These are phyloP conservation scores for Ptychodera flava DNA, from an alignment of 35 echinoderm and acorn worm species.

Conservation along the genomic window DNA sequence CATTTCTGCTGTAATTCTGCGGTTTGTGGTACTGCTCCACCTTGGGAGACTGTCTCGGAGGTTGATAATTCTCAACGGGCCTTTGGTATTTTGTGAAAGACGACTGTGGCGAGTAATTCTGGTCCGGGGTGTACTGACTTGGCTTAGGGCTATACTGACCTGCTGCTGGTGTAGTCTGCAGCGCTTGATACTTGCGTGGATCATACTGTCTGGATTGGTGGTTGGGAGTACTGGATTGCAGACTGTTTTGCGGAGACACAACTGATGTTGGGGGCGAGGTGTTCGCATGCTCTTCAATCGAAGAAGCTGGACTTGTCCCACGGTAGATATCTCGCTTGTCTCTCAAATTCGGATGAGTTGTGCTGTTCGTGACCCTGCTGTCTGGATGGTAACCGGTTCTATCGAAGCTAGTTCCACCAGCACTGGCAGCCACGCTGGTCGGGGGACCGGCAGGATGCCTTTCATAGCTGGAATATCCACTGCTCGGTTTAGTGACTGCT, in stretches of 20 bases:
- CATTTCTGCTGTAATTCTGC: background rate
- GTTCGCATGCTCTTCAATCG: background rate
- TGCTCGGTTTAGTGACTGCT: background rate
- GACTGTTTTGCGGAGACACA: background rate
- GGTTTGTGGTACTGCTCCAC: background rate
- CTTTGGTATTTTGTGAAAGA: background rate
- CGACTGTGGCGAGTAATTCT: background rate
- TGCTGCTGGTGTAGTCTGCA: background rate
- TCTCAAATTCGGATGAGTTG: too few species aligned
- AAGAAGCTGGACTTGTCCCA: background rate
- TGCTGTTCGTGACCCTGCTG: background rate
- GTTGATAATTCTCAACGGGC: background rate
- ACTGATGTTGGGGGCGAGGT: background rate
- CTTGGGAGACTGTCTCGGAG: background rate
- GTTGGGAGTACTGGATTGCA: background rate
- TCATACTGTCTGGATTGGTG: background rate
- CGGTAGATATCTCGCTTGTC: background rate
- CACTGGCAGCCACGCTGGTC: background rate
- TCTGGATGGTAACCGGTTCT: background rate
- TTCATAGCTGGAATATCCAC: background rate
- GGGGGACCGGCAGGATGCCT: background rate
- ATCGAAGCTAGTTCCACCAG: background rate
- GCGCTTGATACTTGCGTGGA: background rate
- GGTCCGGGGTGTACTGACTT: background rate
- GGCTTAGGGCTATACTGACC: background rate